Evolutionary conservation across 2,113 vertebrate genomes (phyloP).

Genomic region (Mola mola): DNA sequence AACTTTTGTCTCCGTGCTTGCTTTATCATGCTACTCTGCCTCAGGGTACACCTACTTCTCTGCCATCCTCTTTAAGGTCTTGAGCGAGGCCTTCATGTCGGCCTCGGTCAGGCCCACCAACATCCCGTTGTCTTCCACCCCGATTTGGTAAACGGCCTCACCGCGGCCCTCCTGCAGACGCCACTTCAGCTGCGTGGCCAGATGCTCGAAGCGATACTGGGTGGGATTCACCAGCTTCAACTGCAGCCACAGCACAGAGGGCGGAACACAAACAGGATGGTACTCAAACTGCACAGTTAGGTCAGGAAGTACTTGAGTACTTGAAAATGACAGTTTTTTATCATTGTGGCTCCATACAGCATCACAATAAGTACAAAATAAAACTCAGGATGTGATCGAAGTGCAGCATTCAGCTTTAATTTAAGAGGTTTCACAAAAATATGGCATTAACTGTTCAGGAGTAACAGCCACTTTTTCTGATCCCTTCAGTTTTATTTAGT

Average conservation of each 20-base stretch:
- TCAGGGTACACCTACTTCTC: constrained; percentile 85
- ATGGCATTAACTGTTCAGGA: too few species aligned
- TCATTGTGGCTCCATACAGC: too few species aligned
- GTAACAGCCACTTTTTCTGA: too few species aligned
- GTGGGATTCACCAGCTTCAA: constrained; percentile 96
- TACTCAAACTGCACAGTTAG: too few species aligned
- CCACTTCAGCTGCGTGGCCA: constrained; percentile 98
- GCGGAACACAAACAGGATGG: not conserved
- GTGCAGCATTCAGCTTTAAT: too few species aligned
- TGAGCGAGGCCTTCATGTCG: constrained; percentile 94
- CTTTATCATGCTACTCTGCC: not conserved
- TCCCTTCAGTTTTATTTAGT: too few species aligned
- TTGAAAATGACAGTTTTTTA: too few species aligned
- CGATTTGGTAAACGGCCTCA: constrained; percentile 96
- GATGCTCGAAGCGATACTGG: constrained; percentile 94
- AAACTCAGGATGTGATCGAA: too few species aligned
- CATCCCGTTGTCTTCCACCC: constrained; percentile 95
- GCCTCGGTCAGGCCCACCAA: constrained; percentile 92
- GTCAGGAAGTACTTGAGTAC: too few species aligned
- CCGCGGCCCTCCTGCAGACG: constrained; percentile 95
- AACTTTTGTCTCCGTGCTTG: not conserved
- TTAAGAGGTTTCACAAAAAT: too few species aligned
- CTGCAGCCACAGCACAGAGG: constrained; percentile 63
- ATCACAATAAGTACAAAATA: too few species aligned
- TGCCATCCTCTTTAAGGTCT: constrained; percentile 93